Evolutionary conservation across 1,140 invertebrate species (phyloP).

Genomic region (Calosoma granatense): DNA sequence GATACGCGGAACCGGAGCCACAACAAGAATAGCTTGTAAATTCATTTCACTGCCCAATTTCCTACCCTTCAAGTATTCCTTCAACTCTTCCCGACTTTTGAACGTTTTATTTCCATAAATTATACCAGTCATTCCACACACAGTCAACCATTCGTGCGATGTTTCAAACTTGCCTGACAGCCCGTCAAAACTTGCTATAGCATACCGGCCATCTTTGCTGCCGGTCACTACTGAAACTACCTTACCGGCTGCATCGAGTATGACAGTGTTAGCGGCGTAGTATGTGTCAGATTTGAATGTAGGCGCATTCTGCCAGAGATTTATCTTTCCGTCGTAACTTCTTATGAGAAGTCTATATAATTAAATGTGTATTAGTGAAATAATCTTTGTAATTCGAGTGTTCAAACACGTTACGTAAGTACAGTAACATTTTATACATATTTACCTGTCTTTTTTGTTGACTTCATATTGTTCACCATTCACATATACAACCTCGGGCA

Average conservation of each 20-base stretch:
- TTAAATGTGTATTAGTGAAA: no score
- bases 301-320: background rate
- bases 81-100: background rate
- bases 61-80: background rate
- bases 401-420: no score
- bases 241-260: background rate
- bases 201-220: background rate
- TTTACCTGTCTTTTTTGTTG: background rate
- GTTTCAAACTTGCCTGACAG: background rate
- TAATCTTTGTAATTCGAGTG: no score
- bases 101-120: conserved; percentile 1
- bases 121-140: background rate
- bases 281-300: background rate
- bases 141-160: background rate
- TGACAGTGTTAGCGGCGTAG: background rate
- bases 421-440: no score
- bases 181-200: background rate
- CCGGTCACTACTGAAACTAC: background rate
- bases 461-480: background rate
- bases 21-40: background rate
- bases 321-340: background rate
- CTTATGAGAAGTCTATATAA: background rate
- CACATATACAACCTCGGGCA: background rate
- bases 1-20: background rate
- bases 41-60: background rate